A percentile compares a stretch with the other conserved stretches of the same genome.
phyloP scores from a whole-genome alignment of 2,888 invertebrate species.

The Volucella zonaria region DNA sequence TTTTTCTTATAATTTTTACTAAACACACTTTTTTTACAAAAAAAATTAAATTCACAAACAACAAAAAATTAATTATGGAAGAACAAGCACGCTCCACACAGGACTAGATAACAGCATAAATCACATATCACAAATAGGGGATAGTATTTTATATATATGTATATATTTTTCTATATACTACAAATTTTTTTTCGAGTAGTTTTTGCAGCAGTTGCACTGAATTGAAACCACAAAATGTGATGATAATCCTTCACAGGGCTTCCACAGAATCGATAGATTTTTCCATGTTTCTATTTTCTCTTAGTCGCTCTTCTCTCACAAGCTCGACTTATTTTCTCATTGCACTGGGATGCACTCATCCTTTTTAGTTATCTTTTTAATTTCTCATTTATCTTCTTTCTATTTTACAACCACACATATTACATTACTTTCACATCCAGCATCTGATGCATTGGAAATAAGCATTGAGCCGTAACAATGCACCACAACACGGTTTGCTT shows the following conservation, averaged over 20 bases:
- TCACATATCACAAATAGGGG: too few species aligned
- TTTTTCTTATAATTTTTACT: too few species aligned
- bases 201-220: conserved; percentile 2
- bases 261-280: conserved; percentile 54
- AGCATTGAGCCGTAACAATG: conserved; percentile 41
- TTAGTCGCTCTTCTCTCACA: conserved; percentile 30
- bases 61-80: neutral
- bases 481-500: conserved; percentile 32
- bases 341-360: conserved; percentile 48
- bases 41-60: neutral
- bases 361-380: conserved; percentile 20
- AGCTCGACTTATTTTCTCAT: conserved; percentile 25
- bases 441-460: conserved; percentile 44
- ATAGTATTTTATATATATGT: too few species aligned
- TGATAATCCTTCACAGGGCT: conserved; percentile 14
- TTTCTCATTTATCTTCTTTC: conserved; percentile 41
- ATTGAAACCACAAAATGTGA: conserved; percentile 9
- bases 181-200: neutral
- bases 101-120: too few species aligned
- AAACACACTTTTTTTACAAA: neutral
- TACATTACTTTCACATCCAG: conserved; percentile 61
- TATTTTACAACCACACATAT: conserved; percentile 26
- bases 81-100: neutral
- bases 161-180: neutral
- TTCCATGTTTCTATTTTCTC: conserved; percentile 42